phyloP scores from a whole-genome alignment of 2,113 vertebrate species.

The Plotosus lineatus region DNA sequence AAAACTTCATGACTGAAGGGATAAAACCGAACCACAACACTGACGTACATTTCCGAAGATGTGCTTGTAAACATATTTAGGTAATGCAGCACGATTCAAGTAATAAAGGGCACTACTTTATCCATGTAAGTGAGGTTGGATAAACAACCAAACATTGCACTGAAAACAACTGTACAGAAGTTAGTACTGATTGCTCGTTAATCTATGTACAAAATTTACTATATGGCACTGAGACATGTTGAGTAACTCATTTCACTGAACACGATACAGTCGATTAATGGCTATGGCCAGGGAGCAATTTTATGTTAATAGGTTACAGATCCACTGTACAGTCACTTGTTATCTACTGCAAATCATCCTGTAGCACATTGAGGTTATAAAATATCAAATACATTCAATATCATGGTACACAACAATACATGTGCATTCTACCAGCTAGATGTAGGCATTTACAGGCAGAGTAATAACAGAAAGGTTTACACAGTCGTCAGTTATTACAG shows the following conservation, averaged over 20 bases:
- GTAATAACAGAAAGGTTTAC: slow-evolving; percentile 73
- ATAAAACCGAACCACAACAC: slow-evolving; percentile 88
- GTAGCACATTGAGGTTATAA: slow-evolving; percentile 76
- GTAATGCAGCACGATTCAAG: slow-evolving; percentile 95
- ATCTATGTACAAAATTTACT: slow-evolving; percentile 90
- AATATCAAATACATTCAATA: slow-evolving; percentile 91
- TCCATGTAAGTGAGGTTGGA: slow-evolving; percentile 83
- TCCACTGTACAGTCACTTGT: slow-evolving; percentile 75
- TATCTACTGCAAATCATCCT: slow-evolving; percentile 84
- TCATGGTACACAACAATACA: slow-evolving; percentile 85
- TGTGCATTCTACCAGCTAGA: slow-evolving; percentile 79
- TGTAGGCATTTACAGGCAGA: slow-evolving; percentile 70
- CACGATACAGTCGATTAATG: slow-evolving; percentile 94
- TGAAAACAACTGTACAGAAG: slow-evolving; percentile 82
- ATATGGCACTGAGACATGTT: slow-evolving; percentile 87
- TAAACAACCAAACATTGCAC: slow-evolving; percentile 84
- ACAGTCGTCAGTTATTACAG: slow-evolving; percentile 69
- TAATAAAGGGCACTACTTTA: slow-evolving; percentile 91
- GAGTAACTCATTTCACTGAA: slow-evolving; percentile 86
- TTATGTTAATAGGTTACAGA: slow-evolving; percentile 50
- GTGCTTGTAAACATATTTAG: slow-evolving; percentile 94
- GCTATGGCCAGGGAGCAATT: slow-evolving; percentile 76
- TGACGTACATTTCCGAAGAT: slow-evolving; percentile 83
- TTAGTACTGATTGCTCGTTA: slow-evolving; percentile 79
- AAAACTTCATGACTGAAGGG: slow-evolving; percentile 85